Base-by-base conservation (phyloP, 2,888 invertebrate species). In the Volucella bombylans region DNA sequence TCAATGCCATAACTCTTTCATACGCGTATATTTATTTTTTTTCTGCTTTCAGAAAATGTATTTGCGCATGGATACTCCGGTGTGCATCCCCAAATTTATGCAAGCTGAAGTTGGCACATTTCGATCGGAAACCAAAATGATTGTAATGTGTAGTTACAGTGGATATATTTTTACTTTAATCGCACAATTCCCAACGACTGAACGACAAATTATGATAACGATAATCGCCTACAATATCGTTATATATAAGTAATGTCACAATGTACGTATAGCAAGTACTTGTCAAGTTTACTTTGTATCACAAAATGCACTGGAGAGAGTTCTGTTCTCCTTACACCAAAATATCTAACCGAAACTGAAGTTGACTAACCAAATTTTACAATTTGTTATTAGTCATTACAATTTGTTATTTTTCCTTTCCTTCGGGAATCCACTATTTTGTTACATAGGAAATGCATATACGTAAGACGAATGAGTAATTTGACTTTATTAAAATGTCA, bases 161-260 rank as follows among this genome's bases (percentile, higher is more conserved):
- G 38, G 47, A 76, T 76, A 57, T 43, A 61, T 50, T 43, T 52
- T 59, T 59, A 50, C 38, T 43, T 67, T 54, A 45, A 76, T 68
- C 76, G 38, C 61, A 15, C 74, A 50, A 50, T 59, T 49, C 31
- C 50, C 59, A 52, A 15, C 55, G 67, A 50, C 67, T 59, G 52
- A n/a, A 59, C 55, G 67, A 68, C 67, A 67, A 76, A 76, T 68
- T 68, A 76, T 67, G 61, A 61, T 67, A 76, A 76, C 67, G 59
- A 76, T 76, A 76, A 76, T 76, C 76, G 76, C 18, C 18, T 23
- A 52, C 59, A 59, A 18, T 18, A 18, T 18, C 18, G 18, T 18
- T 18, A 1, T 18, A 18, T 18, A 18, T 18, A 18, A 18, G 57
- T n/a, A 73, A 18, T n/a, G n/a, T 23, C 23, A 31, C 41, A 41